A percentile compares a stretch with the other conserved stretches of the same genome.
These are phyloP conservation scores for Pedicia rivosa DNA, from an alignment of 2,888 invertebrate species.

Conservation along the genomic window DNA sequence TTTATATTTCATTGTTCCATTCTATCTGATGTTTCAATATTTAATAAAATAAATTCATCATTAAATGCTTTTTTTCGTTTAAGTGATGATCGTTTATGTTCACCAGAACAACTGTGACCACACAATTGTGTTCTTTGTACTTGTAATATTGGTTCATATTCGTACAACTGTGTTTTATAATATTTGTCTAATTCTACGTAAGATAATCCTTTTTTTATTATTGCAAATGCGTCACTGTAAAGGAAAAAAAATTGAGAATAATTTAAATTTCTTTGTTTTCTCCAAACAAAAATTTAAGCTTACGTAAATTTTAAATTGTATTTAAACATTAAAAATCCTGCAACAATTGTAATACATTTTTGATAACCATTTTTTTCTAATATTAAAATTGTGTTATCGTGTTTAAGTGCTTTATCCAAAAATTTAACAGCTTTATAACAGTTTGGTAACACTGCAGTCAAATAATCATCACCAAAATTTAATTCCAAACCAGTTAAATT, in stretches of 20 bases:
- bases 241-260: constrained; percentile 3
- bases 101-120: constrained; percentile 21
- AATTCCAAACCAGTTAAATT: constrained; percentile 13
- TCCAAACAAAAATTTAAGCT: constrained; percentile 13
- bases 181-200: constrained; percentile 21
- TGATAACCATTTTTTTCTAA: constrained; percentile 21
- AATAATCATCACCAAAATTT: constrained; percentile 21
- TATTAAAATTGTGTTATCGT: constrained; percentile 17
- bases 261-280: not conserved
- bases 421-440: constrained; percentile 22
- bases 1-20: too few species aligned
- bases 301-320: constrained; percentile 21
- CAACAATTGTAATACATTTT: constrained; percentile 20
- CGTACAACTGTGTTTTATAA: constrained; percentile 21
- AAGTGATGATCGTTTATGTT: constrained; percentile 18
- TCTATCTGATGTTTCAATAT: too few species aligned
- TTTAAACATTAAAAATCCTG: constrained; percentile 23
- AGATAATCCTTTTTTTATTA: constrained; percentile 18
- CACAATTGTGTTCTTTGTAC: constrained; percentile 21
- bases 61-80: constrained; percentile 20
- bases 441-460: constrained; percentile 21
- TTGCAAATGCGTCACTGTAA: constrained; percentile 20
- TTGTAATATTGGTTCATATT: constrained; percentile 23
- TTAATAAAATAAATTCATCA: too few species aligned
- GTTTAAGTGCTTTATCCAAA: constrained; percentile 18